Percentiles rank a stretch among this genome's conserved stretches.
phyloP scores from a whole-genome alignment of 2,797 vertebrate genomes.

The Clamator glandarius region DNA sequence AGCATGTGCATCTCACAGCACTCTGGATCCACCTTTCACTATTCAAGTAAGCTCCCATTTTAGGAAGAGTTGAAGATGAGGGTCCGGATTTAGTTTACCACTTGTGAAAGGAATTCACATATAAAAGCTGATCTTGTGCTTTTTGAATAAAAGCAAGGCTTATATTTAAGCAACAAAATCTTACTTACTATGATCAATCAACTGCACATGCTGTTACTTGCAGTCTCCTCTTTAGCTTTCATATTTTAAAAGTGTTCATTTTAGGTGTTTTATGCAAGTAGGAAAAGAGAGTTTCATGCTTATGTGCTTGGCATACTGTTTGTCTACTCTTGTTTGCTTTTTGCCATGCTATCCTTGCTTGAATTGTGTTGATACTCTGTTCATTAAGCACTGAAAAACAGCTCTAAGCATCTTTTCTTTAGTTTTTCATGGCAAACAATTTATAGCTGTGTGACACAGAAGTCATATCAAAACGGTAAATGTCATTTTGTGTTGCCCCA shows the following conservation, averaged over 20 bases:
- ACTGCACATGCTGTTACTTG: not conserved
- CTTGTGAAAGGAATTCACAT: not conserved
- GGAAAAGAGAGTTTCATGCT: not conserved
- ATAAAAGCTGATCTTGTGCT: not conserved
- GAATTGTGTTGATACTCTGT: not conserved
- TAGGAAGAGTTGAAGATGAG: not conserved
- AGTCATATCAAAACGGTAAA: not conserved
- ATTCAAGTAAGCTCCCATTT: not conserved
- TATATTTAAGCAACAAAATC: not conserved
- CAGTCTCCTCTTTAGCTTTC: not conserved
- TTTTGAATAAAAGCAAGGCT: not conserved
- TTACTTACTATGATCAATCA: not conserved
- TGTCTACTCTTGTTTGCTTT: not conserved
- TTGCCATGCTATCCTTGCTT: not conserved
- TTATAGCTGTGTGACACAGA: not conserved
- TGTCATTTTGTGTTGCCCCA: not conserved
- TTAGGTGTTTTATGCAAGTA: not conserved
- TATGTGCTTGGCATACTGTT: not conserved
- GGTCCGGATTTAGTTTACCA: not conserved
- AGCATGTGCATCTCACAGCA: not conserved
- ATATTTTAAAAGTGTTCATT: not conserved
- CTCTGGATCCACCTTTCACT: not conserved
- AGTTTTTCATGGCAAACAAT: not conserved
- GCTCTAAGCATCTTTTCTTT: not conserved
- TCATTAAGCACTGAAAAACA: not conserved